These are phyloP conservation scores for Oriolus oriolus DNA, from an alignment of 2,113 vertebrate species.

Conservation along the genomic window DNA sequence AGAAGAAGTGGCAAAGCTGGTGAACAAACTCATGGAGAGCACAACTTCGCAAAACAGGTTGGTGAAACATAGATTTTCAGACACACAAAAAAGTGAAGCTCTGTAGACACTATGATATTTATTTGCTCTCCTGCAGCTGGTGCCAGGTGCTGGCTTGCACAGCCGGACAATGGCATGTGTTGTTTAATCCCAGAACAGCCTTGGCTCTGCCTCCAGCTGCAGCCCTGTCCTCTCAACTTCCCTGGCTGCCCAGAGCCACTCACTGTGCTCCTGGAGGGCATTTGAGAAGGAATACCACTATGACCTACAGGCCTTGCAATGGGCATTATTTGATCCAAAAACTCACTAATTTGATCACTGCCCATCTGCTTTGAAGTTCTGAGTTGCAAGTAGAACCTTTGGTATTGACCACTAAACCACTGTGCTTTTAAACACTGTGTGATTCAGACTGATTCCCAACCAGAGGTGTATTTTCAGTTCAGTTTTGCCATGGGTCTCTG, in stretches of 20 bases:
- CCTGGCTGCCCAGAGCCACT: not conserved
- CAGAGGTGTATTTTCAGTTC: slow-evolving; percentile 1
- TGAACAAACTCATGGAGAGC: not conserved
- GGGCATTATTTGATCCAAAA: not conserved
- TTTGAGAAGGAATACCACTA: not conserved
- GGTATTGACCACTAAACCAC: not conserved
- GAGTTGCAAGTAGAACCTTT: not conserved
- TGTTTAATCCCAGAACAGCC: slow-evolving; percentile 4
- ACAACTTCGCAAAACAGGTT: not conserved
- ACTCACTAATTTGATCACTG: not conserved
- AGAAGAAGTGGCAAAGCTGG: slow-evolving; percentile 11
- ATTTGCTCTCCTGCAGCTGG: slow-evolving; percentile 12
- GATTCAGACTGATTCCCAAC: not conserved
- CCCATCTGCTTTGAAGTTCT: not conserved
- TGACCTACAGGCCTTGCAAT: not conserved
- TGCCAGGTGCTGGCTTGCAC: slow-evolving; percentile 9
- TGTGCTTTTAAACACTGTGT: not conserved
- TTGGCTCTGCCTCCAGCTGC: not conserved
- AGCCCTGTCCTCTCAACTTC: not conserved
- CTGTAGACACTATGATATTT: not conserved
- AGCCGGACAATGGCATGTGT: not conserved
- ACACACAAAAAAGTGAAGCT: not conserved
- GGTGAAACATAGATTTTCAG: not conserved
- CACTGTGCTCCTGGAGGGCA: not conserved
- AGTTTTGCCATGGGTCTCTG: not conserved